These are phyloP conservation scores for Neosalanx taihuensis DNA, from an alignment of 2,797 vertebrate genomes.

Conservation along the genomic window DNA sequence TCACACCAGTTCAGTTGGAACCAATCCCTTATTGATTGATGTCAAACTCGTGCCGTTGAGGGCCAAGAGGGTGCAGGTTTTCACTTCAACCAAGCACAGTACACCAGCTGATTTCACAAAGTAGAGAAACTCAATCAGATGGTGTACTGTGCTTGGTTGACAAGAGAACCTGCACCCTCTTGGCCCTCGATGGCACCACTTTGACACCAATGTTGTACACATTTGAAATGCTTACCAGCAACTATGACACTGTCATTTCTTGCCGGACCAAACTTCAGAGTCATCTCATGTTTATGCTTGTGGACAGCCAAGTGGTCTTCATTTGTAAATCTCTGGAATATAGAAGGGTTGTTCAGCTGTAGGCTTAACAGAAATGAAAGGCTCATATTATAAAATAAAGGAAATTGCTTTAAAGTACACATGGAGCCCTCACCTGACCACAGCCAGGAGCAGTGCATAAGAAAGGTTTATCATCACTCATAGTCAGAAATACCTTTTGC, in stretches of 20 bases:
- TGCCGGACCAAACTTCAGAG: slow-evolving; percentile 98
- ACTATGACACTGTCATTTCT: slow-evolving; percentile 97
- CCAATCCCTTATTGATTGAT: neutral
- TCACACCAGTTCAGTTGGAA: neutral
- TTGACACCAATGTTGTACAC: too few species aligned
- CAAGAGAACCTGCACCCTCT: too few species aligned
- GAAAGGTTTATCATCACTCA: slow-evolving; percentile 99
- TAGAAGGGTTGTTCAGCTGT: neutral
- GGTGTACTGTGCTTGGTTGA: too few species aligned
- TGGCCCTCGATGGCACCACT: too few species aligned
- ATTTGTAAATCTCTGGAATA: slow-evolving; percentile 95
- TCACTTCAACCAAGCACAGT: too few species aligned
- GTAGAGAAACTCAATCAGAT: too few species aligned
- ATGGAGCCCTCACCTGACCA: slow-evolving; percentile 86
- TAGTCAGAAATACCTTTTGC: slow-evolving; percentile 92
- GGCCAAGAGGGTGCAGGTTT: too few species aligned
- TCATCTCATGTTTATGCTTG: slow-evolving; percentile 99
- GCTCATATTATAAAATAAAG: slow-evolving; percentile 25
- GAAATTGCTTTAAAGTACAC: slow-evolving; percentile 44
- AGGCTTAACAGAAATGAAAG: slow-evolving; percentile 20
- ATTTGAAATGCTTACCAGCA: slow-evolving; percentile 81
- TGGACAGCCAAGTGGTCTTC: slow-evolving; percentile 99
- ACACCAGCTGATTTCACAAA: too few species aligned
- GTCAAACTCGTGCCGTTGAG: too few species aligned
- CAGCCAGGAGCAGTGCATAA: slow-evolving; percentile 99